Conservation (phyloP, 2,797 vertebrate genomes). For the Cuculus canorus region DNA sequence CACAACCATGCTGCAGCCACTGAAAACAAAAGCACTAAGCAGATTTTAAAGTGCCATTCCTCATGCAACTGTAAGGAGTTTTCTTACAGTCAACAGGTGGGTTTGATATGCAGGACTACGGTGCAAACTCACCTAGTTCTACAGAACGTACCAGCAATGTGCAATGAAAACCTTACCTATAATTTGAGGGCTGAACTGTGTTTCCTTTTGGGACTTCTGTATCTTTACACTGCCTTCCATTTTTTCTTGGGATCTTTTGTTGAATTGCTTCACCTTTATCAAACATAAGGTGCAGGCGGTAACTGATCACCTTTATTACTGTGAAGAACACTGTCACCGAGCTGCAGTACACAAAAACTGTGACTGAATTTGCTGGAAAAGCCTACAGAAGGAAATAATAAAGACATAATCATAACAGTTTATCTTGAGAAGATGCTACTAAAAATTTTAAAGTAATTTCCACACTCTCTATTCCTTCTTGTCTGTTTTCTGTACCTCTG, state of each 20-base stretch:
- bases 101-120: neutral
- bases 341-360: conserved; percentile 91
- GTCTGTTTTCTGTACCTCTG: neutral
- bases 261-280: conserved; percentile 89
- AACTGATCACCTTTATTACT: conserved; percentile 92
- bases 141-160: neutral
- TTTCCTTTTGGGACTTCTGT: conserved; percentile 82
- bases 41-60: neutral
- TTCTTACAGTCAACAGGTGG: neutral
- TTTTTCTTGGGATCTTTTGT: conserved; percentile 80
- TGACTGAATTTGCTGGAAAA: conserved; percentile 88
- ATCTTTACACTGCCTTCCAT: conserved; percentile 79
- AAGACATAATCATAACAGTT: neutral
- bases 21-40: neutral
- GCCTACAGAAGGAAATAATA: conserved; percentile 79
- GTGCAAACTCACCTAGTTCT: neutral
- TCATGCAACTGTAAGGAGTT: neutral
- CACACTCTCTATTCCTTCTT: neutral
- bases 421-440: neutral
- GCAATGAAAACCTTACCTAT: conserved; percentile 77
- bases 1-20: neutral
- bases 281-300: conserved; percentile 95
- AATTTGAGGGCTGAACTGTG: conserved; percentile 71
- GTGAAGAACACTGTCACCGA: conserved; percentile 91
- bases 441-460: neutral